phyloP scores from a whole-genome alignment of 1,140 invertebrate species.

The Drosophila sucinea region DNA sequence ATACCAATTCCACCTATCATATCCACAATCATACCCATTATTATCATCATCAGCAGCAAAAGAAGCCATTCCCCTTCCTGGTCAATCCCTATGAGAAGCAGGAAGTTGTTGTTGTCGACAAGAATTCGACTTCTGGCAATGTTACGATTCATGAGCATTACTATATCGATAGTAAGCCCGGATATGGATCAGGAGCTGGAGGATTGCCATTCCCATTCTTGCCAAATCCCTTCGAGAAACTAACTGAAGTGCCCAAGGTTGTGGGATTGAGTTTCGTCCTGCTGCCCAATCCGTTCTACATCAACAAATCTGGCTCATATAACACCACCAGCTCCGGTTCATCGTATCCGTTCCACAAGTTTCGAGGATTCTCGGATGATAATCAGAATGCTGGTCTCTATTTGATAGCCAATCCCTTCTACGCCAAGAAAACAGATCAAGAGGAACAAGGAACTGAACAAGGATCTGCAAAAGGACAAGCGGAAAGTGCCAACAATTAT shows the following conservation, averaged over 20 bases:
- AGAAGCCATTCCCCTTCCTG: slow-evolving; percentile 42
- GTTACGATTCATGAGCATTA: slow-evolving; percentile 1
- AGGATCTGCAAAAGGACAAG: slow-evolving; percentile 14
- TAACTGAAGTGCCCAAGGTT: slow-evolving; percentile 44
- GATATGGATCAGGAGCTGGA: not conserved
- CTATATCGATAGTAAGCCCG: slow-evolving; percentile 10
- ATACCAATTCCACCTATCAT: slow-evolving; percentile 28
- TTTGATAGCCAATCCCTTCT: slow-evolving; percentile 43
- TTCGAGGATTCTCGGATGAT: slow-evolving; percentile 31
- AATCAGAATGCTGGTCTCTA: slow-evolving; percentile 27
- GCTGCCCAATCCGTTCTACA: slow-evolving; percentile 40
- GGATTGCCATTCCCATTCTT: slow-evolving; percentile 47
- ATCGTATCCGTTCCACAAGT: slow-evolving; percentile 22
- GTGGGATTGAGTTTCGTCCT: slow-evolving; percentile 45
- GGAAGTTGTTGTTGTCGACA: not conserved
- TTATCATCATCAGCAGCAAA: slow-evolving; percentile 16
- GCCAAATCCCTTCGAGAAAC: slow-evolving; percentile 62
- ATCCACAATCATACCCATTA: slow-evolving; percentile 26
- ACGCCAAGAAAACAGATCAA: slow-evolving; percentile 1
- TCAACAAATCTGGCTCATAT: slow-evolving; percentile 17
- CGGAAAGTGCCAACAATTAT: not conserved
- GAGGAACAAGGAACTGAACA: slow-evolving; percentile 10
- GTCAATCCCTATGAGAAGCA: slow-evolving; percentile 60
- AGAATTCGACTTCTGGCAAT: not conserved
- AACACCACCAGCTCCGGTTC: not conserved